These are phyloP conservation scores for Kryptolebias ocellatus DNA, from an alignment of 2,797 vertebrate genomes.

Conservation along the genomic window DNA sequence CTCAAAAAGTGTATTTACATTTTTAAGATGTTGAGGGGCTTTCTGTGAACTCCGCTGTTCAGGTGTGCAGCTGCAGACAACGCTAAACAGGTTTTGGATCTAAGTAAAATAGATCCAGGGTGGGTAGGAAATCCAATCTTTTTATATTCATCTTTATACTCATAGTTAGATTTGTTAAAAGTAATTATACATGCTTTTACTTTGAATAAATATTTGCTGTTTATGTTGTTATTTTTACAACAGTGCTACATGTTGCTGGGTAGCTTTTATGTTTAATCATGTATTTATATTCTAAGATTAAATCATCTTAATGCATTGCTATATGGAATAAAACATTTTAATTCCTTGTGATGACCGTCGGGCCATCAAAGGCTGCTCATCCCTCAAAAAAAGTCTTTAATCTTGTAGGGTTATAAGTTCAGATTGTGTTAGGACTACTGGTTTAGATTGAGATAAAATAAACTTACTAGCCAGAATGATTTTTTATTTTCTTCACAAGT, in stretches of 20 bases:
- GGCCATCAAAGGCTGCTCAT: constrained; percentile 12
- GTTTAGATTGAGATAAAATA: neutral
- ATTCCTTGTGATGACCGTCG: constrained; percentile 1
- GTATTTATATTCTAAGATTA: no score
- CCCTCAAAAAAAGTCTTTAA: constrained; percentile 6
- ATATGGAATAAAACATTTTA: neutral
- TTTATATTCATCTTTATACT: constrained; percentile 9
- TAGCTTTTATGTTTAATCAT: neutral
- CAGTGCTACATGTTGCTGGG: neutral
- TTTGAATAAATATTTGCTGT: neutral
- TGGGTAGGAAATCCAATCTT: neutral
- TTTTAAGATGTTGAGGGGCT: constrained; percentile 52
- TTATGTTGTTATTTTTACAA: neutral
- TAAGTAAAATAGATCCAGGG: neutral
- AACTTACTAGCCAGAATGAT: neutral
- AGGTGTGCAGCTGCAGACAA: constrained; percentile 18
- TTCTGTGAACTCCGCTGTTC: constrained; percentile 28
- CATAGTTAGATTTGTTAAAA: neutral
- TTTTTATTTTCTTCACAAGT: neutral
- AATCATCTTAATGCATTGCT: neutral
- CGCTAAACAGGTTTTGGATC: constrained; percentile 2
- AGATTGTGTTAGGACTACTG: neutral
- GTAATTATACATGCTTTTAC: neutral
- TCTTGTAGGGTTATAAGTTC: constrained; percentile 3
- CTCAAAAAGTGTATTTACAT: constrained; percentile 42